phyloP scores from a whole-genome alignment of 2,797 vertebrate genomes.

The Poecilia gillii region DNA sequence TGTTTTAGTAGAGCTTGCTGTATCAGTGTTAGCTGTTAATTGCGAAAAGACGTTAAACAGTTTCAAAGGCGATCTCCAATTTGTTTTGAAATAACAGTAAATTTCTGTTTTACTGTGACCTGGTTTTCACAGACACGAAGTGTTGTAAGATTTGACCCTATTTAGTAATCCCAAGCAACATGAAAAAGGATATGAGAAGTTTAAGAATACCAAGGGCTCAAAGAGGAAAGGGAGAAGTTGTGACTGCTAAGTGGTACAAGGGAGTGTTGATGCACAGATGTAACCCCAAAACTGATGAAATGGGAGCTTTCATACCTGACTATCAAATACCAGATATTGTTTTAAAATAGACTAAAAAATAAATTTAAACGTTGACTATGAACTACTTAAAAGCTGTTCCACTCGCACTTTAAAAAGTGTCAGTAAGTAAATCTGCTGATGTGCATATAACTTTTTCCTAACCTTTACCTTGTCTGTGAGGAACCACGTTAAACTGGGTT shows the following conservation, averaged over 20 bases:
- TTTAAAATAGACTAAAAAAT: background rate
- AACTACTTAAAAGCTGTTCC: background rate
- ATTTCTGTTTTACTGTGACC: background rate
- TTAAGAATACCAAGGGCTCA: background rate
- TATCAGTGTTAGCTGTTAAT: background rate
- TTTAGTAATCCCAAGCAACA: background rate
- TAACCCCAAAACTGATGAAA: background rate
- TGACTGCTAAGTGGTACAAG: background rate
- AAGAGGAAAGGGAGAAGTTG: background rate
- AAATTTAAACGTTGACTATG: background rate
- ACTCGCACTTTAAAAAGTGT: background rate
- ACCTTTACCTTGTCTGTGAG: background rate
- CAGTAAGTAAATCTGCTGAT: background rate
- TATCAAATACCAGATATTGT: background rate
- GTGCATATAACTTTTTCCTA: background rate
- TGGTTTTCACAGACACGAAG: background rate
- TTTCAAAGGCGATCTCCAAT: background rate
- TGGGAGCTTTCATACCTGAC: background rate
- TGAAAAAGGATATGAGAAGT: background rate
- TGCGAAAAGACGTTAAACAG: background rate
- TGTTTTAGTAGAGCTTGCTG: background rate
- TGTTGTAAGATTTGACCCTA: background rate
- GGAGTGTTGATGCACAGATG: background rate
- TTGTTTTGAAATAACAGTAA: background rate
- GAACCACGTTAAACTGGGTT: background rate